A percentile compares a stretch with the other conserved stretches of the same genome.
Conservation (phyloP, 2,888 invertebrate species). For the Panzeria rudis region DNA sequence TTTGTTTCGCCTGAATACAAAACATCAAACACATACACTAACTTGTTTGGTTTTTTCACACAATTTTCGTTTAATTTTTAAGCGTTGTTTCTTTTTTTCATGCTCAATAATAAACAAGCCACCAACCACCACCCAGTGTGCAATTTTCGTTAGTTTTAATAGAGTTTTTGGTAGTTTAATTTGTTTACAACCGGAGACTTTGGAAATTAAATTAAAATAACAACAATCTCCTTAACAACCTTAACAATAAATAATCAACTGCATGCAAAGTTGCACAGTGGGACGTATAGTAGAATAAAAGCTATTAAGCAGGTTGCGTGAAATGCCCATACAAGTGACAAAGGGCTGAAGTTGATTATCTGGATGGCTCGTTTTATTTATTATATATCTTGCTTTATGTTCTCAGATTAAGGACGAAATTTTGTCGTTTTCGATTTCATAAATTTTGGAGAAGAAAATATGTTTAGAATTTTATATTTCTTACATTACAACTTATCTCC, state of each 20-base stretch:
- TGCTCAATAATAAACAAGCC: constrained; percentile 27
- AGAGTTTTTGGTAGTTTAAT: constrained; percentile 65
- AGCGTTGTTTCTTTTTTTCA: constrained; percentile 13
- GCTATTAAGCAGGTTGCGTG: background rate
- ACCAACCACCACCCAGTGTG: constrained; percentile 37
- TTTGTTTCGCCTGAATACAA: constrained; percentile 38
- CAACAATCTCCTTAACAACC: constrained; percentile 44
- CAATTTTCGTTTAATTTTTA: constrained; percentile 40
- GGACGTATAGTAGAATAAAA: background rate
- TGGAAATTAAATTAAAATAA: constrained; percentile 68
- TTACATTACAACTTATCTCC: no score
- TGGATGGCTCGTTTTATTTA: no score
- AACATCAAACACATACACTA: background rate
- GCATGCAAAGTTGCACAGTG: constrained; percentile 9
- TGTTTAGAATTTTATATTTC: no score
- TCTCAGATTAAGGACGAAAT: no score
- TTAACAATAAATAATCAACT: constrained; percentile 30
- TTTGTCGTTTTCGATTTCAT: no score
- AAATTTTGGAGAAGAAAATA: no score
- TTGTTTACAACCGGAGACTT: constrained; percentile 68
- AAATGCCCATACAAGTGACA: background rate
- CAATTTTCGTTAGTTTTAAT: constrained; percentile 68
- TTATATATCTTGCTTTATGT: no score
- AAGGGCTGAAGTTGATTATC: background rate
- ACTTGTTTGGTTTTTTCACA: constrained; percentile 4